phyloP scores from a whole-genome alignment of 2,113 vertebrate genomes.

The Nesospiza acunhae region DNA sequence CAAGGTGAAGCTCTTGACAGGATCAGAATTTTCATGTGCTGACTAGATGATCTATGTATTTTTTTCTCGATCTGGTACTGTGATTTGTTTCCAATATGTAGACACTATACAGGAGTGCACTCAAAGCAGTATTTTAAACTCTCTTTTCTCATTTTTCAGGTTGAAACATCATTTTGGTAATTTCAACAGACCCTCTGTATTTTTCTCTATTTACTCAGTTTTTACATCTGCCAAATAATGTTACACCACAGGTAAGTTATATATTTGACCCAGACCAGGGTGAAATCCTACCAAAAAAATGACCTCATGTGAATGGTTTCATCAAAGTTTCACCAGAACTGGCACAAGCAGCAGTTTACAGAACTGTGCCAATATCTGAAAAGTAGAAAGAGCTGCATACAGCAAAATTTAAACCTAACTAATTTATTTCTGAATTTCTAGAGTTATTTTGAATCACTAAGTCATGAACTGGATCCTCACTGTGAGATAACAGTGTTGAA shows the following conservation, averaged over 20 bases:
- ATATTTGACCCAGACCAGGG: neutral
- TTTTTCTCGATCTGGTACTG: slow-evolving; percentile 32
- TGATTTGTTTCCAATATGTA: neutral
- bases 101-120: neutral
- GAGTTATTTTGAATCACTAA: neutral
- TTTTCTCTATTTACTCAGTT: neutral
- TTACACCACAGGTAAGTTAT: neutral
- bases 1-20: neutral
- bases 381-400: neutral
- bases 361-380: neutral
- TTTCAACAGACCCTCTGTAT: slow-evolving; percentile 28
- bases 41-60: neutral
- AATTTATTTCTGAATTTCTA: neutral
- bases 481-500: neutral
- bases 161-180: neutral
- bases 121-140: neutral
- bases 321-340: neutral
- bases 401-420: neutral
- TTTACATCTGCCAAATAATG: neutral
- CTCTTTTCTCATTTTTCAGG: neutral
- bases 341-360: neutral
- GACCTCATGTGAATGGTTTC: neutral
- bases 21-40: neutral
- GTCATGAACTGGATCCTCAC: neutral
- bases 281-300: neutral